These are phyloP conservation scores for Timema cristinae DNA, from an alignment of 2,888 invertebrate species.

Conservation along the genomic window DNA sequence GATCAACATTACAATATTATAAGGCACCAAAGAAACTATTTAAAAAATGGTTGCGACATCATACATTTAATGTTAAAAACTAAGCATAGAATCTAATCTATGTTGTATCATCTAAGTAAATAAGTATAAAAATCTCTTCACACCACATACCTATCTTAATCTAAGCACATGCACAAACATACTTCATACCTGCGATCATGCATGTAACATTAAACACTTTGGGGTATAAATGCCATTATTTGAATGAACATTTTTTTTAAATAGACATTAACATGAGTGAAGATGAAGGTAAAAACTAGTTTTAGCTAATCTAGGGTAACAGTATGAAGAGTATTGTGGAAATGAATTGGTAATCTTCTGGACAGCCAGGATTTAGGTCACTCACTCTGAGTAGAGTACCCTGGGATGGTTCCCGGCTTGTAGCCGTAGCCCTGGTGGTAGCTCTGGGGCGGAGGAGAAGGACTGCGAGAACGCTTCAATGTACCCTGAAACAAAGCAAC, in stretches of 20 bases:
- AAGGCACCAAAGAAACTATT: too few relatives aligned
- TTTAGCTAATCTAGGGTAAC: not conserved
- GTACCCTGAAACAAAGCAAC: conserved; percentile 44
- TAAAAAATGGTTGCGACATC: too few relatives aligned
- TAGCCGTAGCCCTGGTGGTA: conserved; percentile 55
- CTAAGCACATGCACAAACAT: too few relatives aligned
- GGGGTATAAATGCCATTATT: not conserved
- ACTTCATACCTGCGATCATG: too few relatives aligned
- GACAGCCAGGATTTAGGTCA: conserved; percentile 23
- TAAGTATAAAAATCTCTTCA: too few relatives aligned
- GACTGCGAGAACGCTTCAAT: conserved; percentile 61
- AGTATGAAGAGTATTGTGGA: not conserved
- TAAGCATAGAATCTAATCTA: too few relatives aligned
- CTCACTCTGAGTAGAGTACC: conserved; percentile 58
- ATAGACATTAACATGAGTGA: too few relatives aligned
- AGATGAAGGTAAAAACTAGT: not conserved
- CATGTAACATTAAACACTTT: too few relatives aligned
- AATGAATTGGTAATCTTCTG: not conserved
- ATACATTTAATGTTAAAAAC: too few relatives aligned
- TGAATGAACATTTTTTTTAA: not conserved
- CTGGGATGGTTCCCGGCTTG: conserved; percentile 53
- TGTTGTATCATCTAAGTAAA: too few relatives aligned
- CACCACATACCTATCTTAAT: too few relatives aligned
- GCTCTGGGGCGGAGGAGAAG: conserved; percentile 50
- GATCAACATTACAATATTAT: too few relatives aligned